These are phyloP conservation scores for Puntigrus tetrazona DNA, from an alignment of 2,113 vertebrate genomes.

Conservation along the genomic window DNA sequence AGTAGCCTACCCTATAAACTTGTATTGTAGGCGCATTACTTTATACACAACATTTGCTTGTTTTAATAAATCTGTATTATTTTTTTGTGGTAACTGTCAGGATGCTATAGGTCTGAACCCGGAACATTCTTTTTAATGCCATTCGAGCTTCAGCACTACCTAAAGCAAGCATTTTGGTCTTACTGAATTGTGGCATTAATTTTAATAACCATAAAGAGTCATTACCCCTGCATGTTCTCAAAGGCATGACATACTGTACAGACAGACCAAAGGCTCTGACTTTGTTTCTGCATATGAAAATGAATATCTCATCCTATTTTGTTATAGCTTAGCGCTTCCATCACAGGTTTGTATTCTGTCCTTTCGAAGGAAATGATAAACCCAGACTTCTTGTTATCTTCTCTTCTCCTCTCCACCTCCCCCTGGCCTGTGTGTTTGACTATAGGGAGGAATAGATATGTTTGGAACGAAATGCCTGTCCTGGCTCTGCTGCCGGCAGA, in stretches of 20 bases:
- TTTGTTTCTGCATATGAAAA: neutral
- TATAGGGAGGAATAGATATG: constrained; percentile 79
- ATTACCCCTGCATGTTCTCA: constrained; percentile 23
- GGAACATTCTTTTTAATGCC: constrained; percentile 9
- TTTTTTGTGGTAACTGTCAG: constrained; percentile 3
- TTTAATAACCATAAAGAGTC: neutral
- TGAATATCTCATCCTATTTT: neutral
- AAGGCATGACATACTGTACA: constrained; percentile 14
- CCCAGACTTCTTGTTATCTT: neutral
- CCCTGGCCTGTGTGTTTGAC: constrained; percentile 42
- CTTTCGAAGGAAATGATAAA: constrained; percentile 13
- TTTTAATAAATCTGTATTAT: neutral
- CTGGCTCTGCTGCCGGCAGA: constrained; percentile 75
- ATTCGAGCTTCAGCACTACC: neutral
- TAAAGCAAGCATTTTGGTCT: neutral
- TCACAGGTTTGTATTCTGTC: neutral
- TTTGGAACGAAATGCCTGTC: constrained; percentile 74
- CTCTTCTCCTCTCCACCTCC: neutral
- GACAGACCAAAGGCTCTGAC: neutral
- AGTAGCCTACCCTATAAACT: neutral
- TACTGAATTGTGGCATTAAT: neutral
- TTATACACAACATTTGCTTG: neutral
- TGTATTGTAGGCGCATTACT: neutral
- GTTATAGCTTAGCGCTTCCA: neutral
- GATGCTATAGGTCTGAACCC: constrained; percentile 2